phyloP scores from a whole-genome alignment of 2,797 vertebrate species.

The Leuciscus waleckii region DNA sequence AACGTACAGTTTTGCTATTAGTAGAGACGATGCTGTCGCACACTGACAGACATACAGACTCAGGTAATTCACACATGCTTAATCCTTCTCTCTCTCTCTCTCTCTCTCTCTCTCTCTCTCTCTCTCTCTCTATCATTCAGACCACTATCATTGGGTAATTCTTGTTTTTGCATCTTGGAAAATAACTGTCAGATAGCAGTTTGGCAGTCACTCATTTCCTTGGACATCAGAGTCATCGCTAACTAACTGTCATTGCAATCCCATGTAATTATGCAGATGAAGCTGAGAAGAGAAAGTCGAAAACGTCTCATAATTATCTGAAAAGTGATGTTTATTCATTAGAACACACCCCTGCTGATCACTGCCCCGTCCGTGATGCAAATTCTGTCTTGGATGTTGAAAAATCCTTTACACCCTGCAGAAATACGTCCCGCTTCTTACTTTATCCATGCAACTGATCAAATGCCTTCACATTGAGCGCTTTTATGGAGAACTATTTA shows the following conservation, averaged over 20 bases:
- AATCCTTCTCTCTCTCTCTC: too few relatives aligned
- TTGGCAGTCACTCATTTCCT: constrained; percentile 21
- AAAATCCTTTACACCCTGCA: constrained; percentile 48
- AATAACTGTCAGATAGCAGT: background rate
- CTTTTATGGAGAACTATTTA: constrained; percentile 13
- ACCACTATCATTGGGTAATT: background rate
- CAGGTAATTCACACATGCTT: too few relatives aligned
- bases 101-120: constrained; percentile 25
- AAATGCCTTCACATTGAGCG: background rate
- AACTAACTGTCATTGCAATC: constrained; percentile 69
- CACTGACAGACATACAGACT: too few relatives aligned
- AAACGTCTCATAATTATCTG: constrained; percentile 69
- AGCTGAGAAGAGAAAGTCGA: constrained; percentile 63
- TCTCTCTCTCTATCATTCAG: background rate
- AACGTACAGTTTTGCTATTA: too few relatives aligned
- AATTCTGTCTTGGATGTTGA: constrained; percentile 62
- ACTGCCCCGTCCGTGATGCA: constrained; percentile 58
- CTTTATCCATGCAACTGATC: constrained; percentile 35
- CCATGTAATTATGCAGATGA: constrained; percentile 62
- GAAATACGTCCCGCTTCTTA: constrained; percentile 53
- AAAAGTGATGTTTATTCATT: constrained; percentile 69
- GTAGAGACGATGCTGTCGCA: too few relatives aligned
- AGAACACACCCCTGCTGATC: constrained; percentile 68
- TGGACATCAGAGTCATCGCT: constrained; percentile 56
- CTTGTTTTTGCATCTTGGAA: constrained; percentile 4